phyloP scores from a whole-genome alignment of 2,888 invertebrate genomes.

The Metacarcinus magister region DNA sequence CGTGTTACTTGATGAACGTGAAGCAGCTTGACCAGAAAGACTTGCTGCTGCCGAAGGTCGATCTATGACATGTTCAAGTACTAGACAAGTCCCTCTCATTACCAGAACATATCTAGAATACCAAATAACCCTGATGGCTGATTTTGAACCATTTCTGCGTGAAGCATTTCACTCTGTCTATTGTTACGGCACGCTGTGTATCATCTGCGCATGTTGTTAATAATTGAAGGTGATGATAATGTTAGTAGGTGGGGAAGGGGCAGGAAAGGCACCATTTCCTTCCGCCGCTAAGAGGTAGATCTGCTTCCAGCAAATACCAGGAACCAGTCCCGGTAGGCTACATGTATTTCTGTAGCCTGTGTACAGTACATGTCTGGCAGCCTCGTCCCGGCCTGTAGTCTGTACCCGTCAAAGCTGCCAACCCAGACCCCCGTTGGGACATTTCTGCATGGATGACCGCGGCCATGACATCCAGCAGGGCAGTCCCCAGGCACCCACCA shows the following conservation, averaged over 20 bases:
- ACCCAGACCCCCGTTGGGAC: slow-evolving; percentile 31
- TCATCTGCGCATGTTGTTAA: slow-evolving; percentile 18
- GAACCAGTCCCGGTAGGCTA: neutral
- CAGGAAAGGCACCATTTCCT: neutral
- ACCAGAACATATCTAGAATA: neutral
- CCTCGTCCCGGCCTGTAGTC: slow-evolving; percentile 22
- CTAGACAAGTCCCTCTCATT: neutral
- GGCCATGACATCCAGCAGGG: slow-evolving; percentile 3
- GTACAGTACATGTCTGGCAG: no score
- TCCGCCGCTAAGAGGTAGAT: neutral
- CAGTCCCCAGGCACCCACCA: neutral
- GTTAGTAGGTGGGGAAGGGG: neutral
- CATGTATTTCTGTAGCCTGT: neutral
- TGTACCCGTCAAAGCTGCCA: neutral
- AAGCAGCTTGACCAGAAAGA: neutral
- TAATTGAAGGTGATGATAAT: slow-evolving; percentile 6
- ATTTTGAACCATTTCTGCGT: neutral
- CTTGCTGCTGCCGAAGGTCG: neutral
- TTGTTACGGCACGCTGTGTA: neutral
- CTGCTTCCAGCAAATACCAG: neutral
- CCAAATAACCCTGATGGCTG: neutral
- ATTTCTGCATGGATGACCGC: slow-evolving; percentile 34
- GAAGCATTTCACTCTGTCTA: neutral
- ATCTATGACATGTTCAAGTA: neutral
- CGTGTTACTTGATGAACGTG: neutral